Base-by-base conservation (phyloP, 2,888 invertebrate species). In the Drosophila paramelanica region DNA sequence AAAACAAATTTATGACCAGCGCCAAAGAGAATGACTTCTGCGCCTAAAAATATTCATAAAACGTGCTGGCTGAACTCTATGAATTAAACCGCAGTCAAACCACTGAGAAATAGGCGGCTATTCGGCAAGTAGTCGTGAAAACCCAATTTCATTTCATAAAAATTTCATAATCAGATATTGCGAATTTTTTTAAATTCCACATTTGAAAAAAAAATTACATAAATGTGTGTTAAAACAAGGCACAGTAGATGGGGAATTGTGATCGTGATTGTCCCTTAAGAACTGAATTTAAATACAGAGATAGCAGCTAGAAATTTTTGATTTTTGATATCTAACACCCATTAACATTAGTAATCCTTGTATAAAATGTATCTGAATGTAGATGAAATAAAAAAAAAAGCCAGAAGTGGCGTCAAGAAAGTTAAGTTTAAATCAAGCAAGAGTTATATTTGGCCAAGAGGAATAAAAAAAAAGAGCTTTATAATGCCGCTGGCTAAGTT, bases 1-100 rank as follows among this genome's bases (percentile, higher is more conserved):
- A 88, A 73, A 68, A 39, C 58, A 59, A 70, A 88, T 88, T 87
- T 87, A 84, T 81, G 65, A 72, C 60, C 52, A 61, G 38, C 52
- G 43, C 61, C 41, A 56, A 41, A 20, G 47, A 38, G 51, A 65
- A 67, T 66, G 66, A 72, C 67, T 59, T 72, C 53, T 72, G 58
- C 42, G 36, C 14, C 52, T 38, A 56, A 66, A 46, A 64, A 45
- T 62, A 58, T 41, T 55, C 66, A 72, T 43, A 42, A 52, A 62
- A 75, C 88, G 77, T 88, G 77, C 55, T 57, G 65, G 39, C 25
- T 14, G 36, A 59, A 64, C 49, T 36, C 50, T 66, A 57, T 49
- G 27, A 27, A 6, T 17, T 27, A 20, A 31, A n/a, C 5, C 5
- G 17, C 13, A 53, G 3, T 11, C 23, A 13, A 23, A 11, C 0